phyloP scores from a whole-genome alignment of 2,113 vertebrate species.

The Megatriorchis doriae region DNA sequence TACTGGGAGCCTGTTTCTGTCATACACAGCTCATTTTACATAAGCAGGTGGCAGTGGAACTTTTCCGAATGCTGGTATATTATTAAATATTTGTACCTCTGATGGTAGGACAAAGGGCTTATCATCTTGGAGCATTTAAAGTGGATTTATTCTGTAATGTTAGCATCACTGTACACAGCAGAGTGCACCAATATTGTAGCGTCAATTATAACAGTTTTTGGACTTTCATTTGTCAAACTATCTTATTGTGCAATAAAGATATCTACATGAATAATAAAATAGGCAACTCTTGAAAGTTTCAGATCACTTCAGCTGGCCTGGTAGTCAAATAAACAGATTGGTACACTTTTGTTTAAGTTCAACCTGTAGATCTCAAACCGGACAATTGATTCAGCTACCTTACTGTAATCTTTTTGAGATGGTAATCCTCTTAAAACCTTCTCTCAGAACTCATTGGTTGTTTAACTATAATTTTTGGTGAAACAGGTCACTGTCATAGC shows the following conservation, averaged over 20 bases:
- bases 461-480: not conserved
- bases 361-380: not conserved
- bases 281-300: not conserved
- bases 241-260: slow-evolving; percentile 60
- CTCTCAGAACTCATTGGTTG: rapidly evolving
- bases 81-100: not conserved
- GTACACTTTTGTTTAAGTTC: not conserved
- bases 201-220: not conserved
- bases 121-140: not conserved
- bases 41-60: not conserved
- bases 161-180: not conserved
- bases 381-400: not conserved
- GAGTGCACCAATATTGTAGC: not conserved
- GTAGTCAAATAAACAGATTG: not conserved
- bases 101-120: not conserved
- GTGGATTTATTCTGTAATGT: slow-evolving; percentile 22
- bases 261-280: not conserved
- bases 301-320: not conserved
- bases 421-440: not conserved
- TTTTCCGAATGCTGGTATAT: not conserved
- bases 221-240: not conserved
- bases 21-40: not conserved
- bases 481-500: not conserved
- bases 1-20: not conserved
- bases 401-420: not conserved